Conservation (phyloP, 2,888 invertebrate species). For the Drosophila phalerata region DNA sequence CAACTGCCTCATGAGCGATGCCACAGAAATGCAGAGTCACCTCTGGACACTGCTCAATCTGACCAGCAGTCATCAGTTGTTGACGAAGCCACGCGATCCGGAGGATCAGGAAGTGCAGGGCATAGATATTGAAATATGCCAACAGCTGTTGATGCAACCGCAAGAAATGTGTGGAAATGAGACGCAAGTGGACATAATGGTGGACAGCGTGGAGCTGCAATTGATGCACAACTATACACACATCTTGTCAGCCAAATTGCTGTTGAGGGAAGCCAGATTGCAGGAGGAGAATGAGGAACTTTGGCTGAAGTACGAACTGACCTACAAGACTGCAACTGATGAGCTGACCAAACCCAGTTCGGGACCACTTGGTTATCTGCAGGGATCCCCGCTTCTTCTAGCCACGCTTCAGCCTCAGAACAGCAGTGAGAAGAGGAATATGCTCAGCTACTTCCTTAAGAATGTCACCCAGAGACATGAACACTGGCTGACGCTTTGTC, state of each 20-base stretch:
- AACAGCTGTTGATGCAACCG: conserved; percentile 7
- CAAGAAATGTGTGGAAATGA: conserved; percentile 47
- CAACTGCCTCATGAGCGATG: conserved; percentile 63
- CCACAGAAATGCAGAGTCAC: conserved; percentile 50
- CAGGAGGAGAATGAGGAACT: conserved; percentile 36
- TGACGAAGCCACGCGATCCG: conserved; percentile 59
- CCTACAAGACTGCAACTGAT: conserved; percentile 50
- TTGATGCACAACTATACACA: conserved; percentile 71
- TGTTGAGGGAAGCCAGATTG: conserved; percentile 29
- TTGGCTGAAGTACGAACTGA: conserved; percentile 73
- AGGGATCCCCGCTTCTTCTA: conserved; percentile 77
- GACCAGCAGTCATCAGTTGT: conserved; percentile 50
- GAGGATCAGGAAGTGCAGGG: conserved; percentile 39
- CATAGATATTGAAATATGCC: conserved; percentile 54
- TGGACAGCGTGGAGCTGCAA: conserved; percentile 52
- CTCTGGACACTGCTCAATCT: conserved; percentile 57
- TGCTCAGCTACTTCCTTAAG: conserved; percentile 74
- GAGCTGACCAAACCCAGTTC: conserved; percentile 51
- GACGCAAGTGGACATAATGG: conserved; percentile 36
- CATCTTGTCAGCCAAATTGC: conserved; percentile 45
- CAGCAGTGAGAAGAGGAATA: conserved; percentile 48
- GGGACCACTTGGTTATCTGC: conserved; percentile 82
- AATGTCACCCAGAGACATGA: conserved; percentile 30
- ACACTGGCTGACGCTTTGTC: conserved; percentile 58
- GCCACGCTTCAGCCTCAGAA: conserved; percentile 66